Evolutionary conservation across 2,888 invertebrate genomes (phyloP).

Genomic region (Cetonia aurata): DNA sequence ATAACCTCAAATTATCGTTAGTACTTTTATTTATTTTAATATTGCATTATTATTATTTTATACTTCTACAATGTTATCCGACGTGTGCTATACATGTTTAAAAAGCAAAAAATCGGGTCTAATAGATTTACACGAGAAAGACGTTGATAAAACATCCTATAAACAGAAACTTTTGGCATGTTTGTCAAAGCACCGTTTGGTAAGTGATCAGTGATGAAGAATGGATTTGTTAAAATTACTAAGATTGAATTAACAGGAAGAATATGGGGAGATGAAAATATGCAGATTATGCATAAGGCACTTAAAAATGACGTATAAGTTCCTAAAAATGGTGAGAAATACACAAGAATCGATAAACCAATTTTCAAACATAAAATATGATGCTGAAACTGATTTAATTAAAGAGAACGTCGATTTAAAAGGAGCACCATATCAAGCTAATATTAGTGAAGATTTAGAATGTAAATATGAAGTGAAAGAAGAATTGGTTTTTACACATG

Average conservation of each 20-base stretch:
- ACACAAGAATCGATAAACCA: constrained; percentile 54
- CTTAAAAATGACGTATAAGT: constrained; percentile 53
- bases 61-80: constrained; percentile 19
- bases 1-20: constrained; percentile 14
- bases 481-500: not conserved
- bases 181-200: constrained; percentile 41
- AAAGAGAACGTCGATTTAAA: constrained; percentile 4
- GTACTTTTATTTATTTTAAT: not conserved
- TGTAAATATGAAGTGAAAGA: constrained; percentile 17
- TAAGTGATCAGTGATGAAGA: constrained; percentile 11
- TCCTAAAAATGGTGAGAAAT: constrained; percentile 54
- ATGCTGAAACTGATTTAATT: not conserved
- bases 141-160: constrained; percentile 53
- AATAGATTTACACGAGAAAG: constrained; percentile 47
- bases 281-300: constrained; percentile 53
- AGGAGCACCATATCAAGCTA: not conserved
- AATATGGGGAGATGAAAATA: constrained; percentile 50
- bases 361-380: not conserved
- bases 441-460: not conserved
- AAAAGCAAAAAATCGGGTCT: constrained; percentile 49
- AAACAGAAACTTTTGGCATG: constrained; percentile 54
- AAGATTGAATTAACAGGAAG: constrained; percentile 49
- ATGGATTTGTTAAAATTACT: not conserved
- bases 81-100: constrained; percentile 53
- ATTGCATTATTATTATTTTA: not conserved